These are phyloP conservation scores for Lepidurus arcticus DNA, from an alignment of 1,140 invertebrate species.

Conservation along the genomic window DNA sequence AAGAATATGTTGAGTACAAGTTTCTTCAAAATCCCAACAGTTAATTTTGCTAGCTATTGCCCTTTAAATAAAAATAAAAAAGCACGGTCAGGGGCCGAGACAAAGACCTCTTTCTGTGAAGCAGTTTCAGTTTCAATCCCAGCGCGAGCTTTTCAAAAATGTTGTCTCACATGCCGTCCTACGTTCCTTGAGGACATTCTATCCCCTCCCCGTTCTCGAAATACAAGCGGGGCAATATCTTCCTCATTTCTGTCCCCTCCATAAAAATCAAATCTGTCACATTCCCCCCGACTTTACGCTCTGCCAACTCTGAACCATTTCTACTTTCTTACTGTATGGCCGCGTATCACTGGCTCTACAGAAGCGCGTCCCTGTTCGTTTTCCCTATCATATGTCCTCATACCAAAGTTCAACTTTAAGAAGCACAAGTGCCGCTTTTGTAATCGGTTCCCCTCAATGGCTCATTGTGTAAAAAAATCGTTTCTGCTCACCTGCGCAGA, in stretches of 20 bases:
- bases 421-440: neutral
- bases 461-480: neutral
- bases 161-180: neutral
- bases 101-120: no score
- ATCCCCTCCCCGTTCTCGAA: neutral
- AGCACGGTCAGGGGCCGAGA: no score
- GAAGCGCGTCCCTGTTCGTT: neutral
- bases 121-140: no score
- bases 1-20: no score
- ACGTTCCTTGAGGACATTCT: neutral
- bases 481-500: slow-evolving; percentile 40
- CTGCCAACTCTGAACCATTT: neutral
- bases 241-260: neutral
- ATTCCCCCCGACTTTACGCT: neutral
- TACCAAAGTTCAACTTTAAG: neutral
- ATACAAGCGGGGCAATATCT: neutral
- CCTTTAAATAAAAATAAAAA: no score
- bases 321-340: neutral
- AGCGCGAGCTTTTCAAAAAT: no score
- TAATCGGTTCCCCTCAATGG: neutral
- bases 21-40: no score
- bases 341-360: neutral
- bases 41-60: no score
- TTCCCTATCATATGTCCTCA: neutral
- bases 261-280: slow-evolving; percentile 20